Evolutionary conservation across 2,888 invertebrate genomes (phyloP).

Genomic region (Balanococcus diminutus): DNA sequence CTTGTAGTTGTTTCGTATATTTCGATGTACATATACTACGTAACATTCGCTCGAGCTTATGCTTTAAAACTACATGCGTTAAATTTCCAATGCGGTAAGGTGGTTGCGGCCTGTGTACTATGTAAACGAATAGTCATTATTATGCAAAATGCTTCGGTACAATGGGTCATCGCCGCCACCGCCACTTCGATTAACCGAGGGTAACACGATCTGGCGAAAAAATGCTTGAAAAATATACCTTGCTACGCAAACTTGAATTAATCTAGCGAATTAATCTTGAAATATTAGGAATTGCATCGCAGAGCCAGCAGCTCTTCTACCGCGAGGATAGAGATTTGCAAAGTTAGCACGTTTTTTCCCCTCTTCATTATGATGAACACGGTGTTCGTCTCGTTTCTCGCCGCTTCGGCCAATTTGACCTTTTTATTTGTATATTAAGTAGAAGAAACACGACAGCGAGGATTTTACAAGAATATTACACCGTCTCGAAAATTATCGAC

Average conservation of each 20-base stretch:
- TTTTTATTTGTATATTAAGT: background rate
- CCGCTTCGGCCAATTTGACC: background rate
- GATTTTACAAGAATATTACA: background rate
- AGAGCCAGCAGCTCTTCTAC: too few species aligned
- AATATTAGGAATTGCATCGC: background rate
- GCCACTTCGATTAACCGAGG: background rate
- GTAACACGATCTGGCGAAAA: background rate
- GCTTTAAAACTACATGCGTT: background rate
- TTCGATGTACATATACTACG: background rate
- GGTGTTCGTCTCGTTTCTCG: background rate
- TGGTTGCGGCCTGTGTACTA: background rate
- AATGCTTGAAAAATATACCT: background rate
- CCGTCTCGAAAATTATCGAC: slow-evolving; percentile 1
- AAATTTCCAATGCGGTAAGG: background rate
- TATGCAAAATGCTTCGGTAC: background rate
- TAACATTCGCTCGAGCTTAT: background rate
- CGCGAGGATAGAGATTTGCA: background rate
- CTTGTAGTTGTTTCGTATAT: slow-evolving; percentile 24
- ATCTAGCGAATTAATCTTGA: background rate
- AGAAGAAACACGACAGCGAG: background rate
- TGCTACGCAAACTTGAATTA: background rate
- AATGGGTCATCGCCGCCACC: background rate
- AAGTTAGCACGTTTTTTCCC: background rate
- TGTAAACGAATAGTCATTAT: slow-evolving; percentile 17
- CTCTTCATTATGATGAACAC: too few species aligned